Evolutionary conservation across 2,113 vertebrate species (phyloP), one percentile per base, ranked within the genome.

Genomic region (Ranitomeya imitator): DNA sequence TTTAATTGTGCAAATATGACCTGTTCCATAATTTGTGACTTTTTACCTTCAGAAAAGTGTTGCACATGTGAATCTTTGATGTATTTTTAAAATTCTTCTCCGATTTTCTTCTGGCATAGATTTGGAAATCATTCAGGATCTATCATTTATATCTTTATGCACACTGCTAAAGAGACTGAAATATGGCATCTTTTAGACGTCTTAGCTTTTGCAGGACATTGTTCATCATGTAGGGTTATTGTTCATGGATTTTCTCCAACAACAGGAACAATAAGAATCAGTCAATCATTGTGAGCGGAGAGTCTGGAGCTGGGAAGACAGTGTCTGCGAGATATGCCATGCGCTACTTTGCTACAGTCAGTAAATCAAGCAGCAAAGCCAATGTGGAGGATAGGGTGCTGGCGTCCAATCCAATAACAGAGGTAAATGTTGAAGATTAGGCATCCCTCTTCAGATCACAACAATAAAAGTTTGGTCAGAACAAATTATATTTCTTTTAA

Each of bases 291-390:
- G 97, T 99, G 86, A 99, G 98, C 1, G 98, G 98, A 26, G 98
- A 99, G 91, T 99, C 98, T 0, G 98, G 98, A 82, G 98, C 98
- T 4, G 98, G 98, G 9, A 99, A 99, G 93, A 99, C 98, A 0
- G 98, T 99, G 83, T 99, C 98, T 6, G 98, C 98, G 54, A 96
- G 97, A 60, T 99, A 98, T 0, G 94, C 97, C 3, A 99, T 99
- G 98, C 96, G 98, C 54, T 99, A 99, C 92, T 99, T 99, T 78
- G 98, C 98, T 88, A 96, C 96, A 0, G 98, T 99, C 86, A 99
- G 98, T 93, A 97, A 95, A 92, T 99, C 97, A n/a, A 94, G 95
- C 93, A 97, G 95, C 92, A 97, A 97, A 0, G 91, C 96, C 3
- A 95, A 93, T 0, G 94, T 99, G 90, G 98, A 99, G 91, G 96